Conservation (phyloP, 2,113 vertebrate genomes). For the Leptobrachium leishanense region DNA sequence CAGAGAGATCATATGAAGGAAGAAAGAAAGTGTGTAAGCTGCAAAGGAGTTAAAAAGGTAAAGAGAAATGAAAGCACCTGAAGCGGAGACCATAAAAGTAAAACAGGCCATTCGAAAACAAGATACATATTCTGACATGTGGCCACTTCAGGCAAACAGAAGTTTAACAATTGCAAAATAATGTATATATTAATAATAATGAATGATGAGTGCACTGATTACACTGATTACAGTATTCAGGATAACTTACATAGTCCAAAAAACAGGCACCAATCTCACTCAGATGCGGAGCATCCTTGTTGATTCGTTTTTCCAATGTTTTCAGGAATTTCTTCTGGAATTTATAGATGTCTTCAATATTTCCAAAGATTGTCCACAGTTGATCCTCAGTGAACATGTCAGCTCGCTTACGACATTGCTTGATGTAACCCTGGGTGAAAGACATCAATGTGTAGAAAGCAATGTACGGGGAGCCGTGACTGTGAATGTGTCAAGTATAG, state of each 20-base stretch:
- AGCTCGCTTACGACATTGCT: slow-evolving; percentile 88
- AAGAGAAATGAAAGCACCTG: too few relatives aligned
- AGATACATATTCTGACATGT: too few relatives aligned
- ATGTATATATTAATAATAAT: too few relatives aligned
- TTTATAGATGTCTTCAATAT: slow-evolving; percentile 92
- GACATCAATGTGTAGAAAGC: background rate
- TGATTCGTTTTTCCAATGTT: slow-evolving; percentile 88
- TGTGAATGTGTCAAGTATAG: too few relatives aligned
- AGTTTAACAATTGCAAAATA: too few relatives aligned
- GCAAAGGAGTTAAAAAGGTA: too few relatives aligned
- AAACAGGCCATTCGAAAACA: too few relatives aligned
- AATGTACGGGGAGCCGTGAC: background rate
- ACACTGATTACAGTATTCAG: background rate
- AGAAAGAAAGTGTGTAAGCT: too few relatives aligned
- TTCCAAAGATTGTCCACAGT: slow-evolving; percentile 88
- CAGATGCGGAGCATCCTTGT: slow-evolving; percentile 85
- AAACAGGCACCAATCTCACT: slow-evolving; percentile 95
- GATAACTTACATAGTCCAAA: slow-evolving; percentile 84
- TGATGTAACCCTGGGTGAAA: slow-evolving; percentile 83
- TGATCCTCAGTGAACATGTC: slow-evolving; percentile 96
- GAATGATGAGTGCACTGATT: too few relatives aligned
- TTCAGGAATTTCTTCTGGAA: slow-evolving; percentile 92
- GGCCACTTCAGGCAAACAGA: too few relatives aligned
- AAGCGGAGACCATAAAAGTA: too few relatives aligned
- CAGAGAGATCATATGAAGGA: too few relatives aligned